phyloP scores from a whole-genome alignment of 2,113 vertebrate genomes.

The Rhombomys opimus region DNA sequence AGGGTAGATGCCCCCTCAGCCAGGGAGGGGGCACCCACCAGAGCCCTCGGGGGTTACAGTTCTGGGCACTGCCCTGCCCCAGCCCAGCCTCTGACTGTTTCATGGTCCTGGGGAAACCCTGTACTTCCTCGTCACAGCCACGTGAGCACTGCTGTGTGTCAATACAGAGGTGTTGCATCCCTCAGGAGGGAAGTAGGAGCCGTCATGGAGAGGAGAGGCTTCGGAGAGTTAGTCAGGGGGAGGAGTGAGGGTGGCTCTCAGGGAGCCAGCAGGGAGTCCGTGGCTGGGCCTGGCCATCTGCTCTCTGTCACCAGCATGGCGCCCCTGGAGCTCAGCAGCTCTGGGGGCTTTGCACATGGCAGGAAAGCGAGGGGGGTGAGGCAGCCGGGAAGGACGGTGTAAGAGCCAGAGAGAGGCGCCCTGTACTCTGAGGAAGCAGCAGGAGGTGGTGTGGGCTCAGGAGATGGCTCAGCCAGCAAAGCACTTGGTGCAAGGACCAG shows the following conservation, averaged over 20 bases:
- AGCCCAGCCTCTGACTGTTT: not conserved
- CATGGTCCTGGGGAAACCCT: not conserved
- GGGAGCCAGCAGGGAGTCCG: accelerated
- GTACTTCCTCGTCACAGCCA: not conserved
- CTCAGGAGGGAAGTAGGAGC: not conserved
- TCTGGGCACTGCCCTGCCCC: not conserved
- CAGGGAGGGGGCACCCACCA: not conserved
- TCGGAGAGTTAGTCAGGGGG: not conserved
- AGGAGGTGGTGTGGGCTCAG: not conserved
- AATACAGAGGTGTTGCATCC: not conserved
- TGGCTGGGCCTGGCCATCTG: not conserved
- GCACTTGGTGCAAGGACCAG: not conserved
- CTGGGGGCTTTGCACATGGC: not conserved
- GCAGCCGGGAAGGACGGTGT: not conserved
- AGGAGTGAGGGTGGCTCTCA: slow-evolving; percentile 20
- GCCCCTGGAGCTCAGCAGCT: not conserved
- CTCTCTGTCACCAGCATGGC: accelerated
- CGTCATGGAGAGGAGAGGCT: not conserved
- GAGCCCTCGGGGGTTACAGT: not conserved
- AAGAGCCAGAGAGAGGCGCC: not conserved
- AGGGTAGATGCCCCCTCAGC: not conserved
- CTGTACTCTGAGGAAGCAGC: not conserved
- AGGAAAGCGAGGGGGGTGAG: accelerated
- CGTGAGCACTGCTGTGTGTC: not conserved
- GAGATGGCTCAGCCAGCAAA: not conserved